Evolutionary conservation across 2,797 vertebrate genomes (phyloP).

Genomic region (Chromobotia macracanthus): DNA sequence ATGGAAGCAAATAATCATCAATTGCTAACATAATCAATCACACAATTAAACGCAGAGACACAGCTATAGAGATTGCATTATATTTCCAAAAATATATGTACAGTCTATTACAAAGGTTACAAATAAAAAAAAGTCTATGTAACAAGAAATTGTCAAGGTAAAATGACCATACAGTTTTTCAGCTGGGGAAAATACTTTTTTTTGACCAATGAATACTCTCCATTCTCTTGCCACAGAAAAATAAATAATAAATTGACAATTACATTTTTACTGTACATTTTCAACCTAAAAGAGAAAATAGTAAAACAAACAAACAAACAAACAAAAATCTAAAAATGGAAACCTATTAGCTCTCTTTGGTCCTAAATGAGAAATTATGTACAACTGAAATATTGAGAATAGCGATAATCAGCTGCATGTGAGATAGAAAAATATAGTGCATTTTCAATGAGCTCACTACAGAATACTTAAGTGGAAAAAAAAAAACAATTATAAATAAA

Average conservation of each 20-base stretch:
- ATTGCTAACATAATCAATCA: not conserved
- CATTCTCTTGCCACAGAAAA: conserved; percentile 89
- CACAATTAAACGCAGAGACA: conserved; percentile 60
- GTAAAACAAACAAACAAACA: conserved; percentile 52
- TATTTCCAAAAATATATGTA: conserved; percentile 99
- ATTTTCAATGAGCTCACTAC: conserved; percentile 99
- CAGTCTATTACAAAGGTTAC: conserved; percentile 99
- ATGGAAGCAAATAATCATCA: not conserved
- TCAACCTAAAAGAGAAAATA: conserved; percentile 77
- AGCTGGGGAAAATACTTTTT: conserved; percentile 78
- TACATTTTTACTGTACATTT: conserved; percentile 90
- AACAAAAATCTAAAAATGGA: conserved; percentile 74
- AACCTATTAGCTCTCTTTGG: conserved; percentile 96
- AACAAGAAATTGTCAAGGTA: conserved; percentile 88
- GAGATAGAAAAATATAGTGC: conserved; percentile 99
- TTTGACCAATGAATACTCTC: conserved; percentile 82
- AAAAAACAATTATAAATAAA: conserved; percentile 96
- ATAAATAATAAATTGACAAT: conserved; percentile 96
- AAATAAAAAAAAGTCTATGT: conserved; percentile 94
- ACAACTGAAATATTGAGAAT: conserved; percentile 94
- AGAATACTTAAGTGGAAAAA: conserved; percentile 92
- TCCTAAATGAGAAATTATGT: conserved; percentile 98
- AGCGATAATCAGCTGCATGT: conserved; percentile 90
- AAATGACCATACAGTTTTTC: conserved; percentile 88
- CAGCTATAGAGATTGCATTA: conserved; percentile 91